phyloP scores from a whole-genome alignment of 2,113 vertebrate species.

The Platichthys flesus region DNA sequence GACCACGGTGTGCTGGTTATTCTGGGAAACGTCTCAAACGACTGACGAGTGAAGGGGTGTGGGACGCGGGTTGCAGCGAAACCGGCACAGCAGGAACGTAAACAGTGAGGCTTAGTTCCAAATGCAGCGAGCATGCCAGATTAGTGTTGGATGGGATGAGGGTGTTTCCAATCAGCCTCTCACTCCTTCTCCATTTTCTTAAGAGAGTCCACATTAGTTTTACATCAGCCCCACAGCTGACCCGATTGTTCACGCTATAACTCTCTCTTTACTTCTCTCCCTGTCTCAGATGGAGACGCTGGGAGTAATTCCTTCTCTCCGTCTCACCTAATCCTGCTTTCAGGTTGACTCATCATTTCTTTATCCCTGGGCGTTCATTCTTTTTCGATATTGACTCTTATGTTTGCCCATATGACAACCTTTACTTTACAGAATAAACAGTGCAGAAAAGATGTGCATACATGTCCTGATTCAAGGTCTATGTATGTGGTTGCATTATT shows the following conservation, averaged over 20 bases:
- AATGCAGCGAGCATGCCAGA: not conserved
- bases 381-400: too few species aligned
- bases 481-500: too few species aligned
- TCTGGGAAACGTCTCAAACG: not conserved
- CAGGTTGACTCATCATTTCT: not conserved
- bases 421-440: too few species aligned
- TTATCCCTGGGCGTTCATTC: not conserved
- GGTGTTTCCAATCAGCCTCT: too few species aligned
- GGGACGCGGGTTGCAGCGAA: not conserved
- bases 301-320: not conserved
- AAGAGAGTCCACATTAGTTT: not conserved
- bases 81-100: not conserved
- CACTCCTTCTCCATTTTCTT: not conserved
- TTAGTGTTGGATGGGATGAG: not conserved
- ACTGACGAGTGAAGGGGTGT: not conserved
- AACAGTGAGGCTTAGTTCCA: not conserved
- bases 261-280: not conserved
- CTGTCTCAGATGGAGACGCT: not conserved
- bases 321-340: not conserved
- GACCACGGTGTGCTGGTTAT: not conserved
- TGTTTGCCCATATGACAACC: too few species aligned
- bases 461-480: too few species aligned
- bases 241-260: not conserved
- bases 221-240: not conserved
- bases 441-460: too few species aligned